Evolutionary conservation across 2,797 vertebrate genomes (phyloP).

Genomic region (Semaprochilodus insignis): DNA sequence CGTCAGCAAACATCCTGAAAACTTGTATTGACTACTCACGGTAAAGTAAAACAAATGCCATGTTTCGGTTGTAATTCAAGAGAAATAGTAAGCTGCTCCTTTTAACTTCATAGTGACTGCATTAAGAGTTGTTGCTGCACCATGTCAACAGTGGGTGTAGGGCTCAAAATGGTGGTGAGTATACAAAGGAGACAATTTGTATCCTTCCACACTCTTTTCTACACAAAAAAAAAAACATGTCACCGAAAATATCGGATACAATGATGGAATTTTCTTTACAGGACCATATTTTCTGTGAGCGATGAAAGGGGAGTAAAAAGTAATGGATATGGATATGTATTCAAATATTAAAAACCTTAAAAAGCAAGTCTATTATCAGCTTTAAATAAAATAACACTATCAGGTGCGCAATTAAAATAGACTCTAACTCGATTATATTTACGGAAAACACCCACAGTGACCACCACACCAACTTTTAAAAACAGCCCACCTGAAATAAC

Average conservation of each 20-base stretch:
- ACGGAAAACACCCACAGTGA: neutral
- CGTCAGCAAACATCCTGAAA: too few relatives aligned
- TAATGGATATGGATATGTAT: neutral
- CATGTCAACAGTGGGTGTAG: neutral
- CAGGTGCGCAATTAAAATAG: neutral
- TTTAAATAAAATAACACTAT: neutral
- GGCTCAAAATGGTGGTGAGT: neutral
- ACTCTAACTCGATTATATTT: neutral
- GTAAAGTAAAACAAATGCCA: neutral
- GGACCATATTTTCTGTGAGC: neutral
- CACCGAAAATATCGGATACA: neutral
- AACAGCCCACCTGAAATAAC: neutral
- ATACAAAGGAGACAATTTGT: too few relatives aligned
- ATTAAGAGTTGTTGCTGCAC: neutral
- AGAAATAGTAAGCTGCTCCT: neutral
- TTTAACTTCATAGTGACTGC: neutral
- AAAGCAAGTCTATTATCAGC: neutral
- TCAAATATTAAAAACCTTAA: too few relatives aligned
- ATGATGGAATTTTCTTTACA: neutral
- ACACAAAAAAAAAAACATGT: neutral
- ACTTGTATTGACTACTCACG: too few relatives aligned
- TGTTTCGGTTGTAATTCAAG: neutral
- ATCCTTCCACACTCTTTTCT: neutral
- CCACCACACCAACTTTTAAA: neutral
- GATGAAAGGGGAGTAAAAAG: neutral